phyloP scores from a whole-genome alignment of 2,797 vertebrate species.

The Labeo calbasu region DNA sequence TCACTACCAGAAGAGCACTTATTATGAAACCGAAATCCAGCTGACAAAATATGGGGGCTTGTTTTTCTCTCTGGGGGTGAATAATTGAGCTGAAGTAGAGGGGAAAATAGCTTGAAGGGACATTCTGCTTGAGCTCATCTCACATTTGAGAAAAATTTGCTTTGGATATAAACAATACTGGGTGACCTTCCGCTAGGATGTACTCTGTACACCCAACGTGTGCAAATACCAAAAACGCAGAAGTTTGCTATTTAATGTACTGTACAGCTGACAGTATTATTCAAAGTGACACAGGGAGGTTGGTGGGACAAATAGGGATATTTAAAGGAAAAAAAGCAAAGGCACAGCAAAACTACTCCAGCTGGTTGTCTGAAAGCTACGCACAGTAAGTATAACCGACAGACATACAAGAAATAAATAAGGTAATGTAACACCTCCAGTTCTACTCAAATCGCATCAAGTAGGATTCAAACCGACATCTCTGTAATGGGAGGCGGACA shows the following conservation, averaged over 20 bases:
- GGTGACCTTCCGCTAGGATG: constrained; percentile 7
- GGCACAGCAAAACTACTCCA: neutral
- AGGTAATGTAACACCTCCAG: neutral
- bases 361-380: neutral
- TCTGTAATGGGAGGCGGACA: neutral
- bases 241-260: neutral
- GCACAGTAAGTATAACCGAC: neutral
- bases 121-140: constrained; percentile 22
- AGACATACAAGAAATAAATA: neutral
- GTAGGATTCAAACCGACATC: neutral
- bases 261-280: constrained; percentile 1
- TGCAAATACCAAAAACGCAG: neutral
- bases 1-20: constrained; percentile 23
- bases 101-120: constrained; percentile 34
- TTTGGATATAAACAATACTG: constrained; percentile 21
- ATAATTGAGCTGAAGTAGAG: constrained; percentile 38
- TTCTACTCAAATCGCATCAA: neutral
- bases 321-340: neutral
- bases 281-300: neutral
- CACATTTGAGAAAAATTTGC: neutral
- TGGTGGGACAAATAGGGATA: neutral
- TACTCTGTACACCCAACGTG: neutral
- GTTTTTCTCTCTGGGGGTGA: constrained; percentile 46
- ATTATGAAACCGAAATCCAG: constrained; percentile 60
- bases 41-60: constrained; percentile 56